Evolutionary conservation across 2,888 invertebrate genomes (phyloP), one percentile per base, ranked within the genome.

Genomic region (Heterodera filipjevi): DNA sequence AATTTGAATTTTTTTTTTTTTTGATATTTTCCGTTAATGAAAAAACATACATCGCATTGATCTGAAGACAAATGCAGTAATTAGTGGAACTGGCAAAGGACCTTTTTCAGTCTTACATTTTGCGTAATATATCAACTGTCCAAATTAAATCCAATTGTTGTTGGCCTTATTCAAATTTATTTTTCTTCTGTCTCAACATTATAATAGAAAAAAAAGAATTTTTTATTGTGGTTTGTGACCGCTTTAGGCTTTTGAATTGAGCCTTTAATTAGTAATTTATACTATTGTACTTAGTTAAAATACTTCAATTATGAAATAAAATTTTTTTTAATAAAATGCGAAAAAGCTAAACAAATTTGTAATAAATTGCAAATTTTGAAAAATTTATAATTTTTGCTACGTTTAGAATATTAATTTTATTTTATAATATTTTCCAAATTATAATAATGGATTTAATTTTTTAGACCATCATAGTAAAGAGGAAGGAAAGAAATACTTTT

Each of bases 171-270:
- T 16, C 27, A 12, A 59, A 76, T 8, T 22, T 77, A 39, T 77
- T 6, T 75, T 80, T 79, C 14, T 12, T 35, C 35, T 30, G 27
- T 39, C 27, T 72, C 22, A 76, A 82, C 49, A 1, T 71, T 64
- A n/a, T n/a, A 6, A 59, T 59, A 19, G n/a, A 59, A 10, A n/a
- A n/a, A n/a, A n/a, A n/a, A n/a, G n/a, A 53, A 30, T 59, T 59
- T 59, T 49, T 59, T 27, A 39, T 59, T 27, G 6, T 59, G 10
- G 10, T 22, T 27, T 6, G 59, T 27, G 6, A 59, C n/a, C n/a
- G 10, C 59, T 30, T 59, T n/a, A n/a, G n/a, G n/a, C n/a, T n/a
- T n/a, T n/a, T 59, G 59, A 59, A 59, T 59, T 59, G 59, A 12
- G 27, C 27, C n/a, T 5, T 12, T 59, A 59, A 59, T 59, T n/a